Evolutionary conservation across 2,797 vertebrate species (phyloP).

Genomic region (Pempheris klunzingeri): DNA sequence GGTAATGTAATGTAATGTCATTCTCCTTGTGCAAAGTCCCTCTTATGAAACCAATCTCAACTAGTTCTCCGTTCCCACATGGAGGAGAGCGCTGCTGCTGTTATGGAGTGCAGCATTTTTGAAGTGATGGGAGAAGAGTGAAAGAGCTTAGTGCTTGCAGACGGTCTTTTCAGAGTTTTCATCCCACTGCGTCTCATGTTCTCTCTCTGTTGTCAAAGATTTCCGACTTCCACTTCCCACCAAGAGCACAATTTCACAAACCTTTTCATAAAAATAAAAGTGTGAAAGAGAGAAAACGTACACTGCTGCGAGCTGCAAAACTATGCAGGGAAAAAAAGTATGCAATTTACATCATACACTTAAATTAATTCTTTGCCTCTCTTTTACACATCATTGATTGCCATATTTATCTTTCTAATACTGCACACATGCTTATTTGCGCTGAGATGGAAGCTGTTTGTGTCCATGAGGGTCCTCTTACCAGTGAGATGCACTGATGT

Average conservation of each 20-base stretch:
- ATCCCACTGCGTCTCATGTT: conserved; percentile 20
- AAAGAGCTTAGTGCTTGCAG: conserved; percentile 34
- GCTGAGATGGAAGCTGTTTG: conserved; percentile 13
- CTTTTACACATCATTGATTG: conserved; percentile 29
- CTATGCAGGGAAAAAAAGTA: conserved; percentile 11
- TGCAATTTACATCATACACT: background rate
- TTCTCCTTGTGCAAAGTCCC: background rate
- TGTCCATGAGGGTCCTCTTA: conserved; percentile 17
- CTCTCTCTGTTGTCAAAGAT: conserved; percentile 26
- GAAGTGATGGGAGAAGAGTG: conserved; percentile 37
- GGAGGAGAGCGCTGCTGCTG: conserved; percentile 9
- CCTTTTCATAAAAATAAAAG: conserved; percentile 18
- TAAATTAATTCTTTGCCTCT: background rate
- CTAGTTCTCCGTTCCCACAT: conserved; percentile 30
- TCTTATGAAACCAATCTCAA: conserved; percentile 12
- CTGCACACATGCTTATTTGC: background rate
- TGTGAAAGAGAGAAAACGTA: conserved; percentile 5
- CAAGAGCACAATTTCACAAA: conserved; percentile 30
- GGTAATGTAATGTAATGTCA: background rate
- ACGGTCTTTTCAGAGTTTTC: conserved; percentile 41
- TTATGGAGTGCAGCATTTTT: conserved; percentile 28
- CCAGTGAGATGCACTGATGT: conserved; percentile 35
- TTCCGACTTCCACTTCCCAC: conserved; percentile 21
- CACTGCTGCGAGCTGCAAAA: background rate
- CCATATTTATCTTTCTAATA: conserved; percentile 18